Evolutionary conservation across 2,113 vertebrate species (phyloP).

Genomic region (Corapipo altera): DNA sequence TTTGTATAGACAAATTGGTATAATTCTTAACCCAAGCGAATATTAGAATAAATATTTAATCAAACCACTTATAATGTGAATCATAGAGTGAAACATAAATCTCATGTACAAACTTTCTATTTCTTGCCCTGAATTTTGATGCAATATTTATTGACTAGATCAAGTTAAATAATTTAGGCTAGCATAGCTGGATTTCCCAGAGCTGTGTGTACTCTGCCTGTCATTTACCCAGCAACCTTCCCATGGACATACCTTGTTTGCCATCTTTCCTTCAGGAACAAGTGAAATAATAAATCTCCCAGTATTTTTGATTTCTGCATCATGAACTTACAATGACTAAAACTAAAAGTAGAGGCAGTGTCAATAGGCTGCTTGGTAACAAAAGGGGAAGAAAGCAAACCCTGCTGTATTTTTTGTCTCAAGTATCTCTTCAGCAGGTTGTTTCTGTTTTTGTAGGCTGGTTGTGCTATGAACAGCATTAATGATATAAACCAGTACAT

Average conservation of each 20-base stretch:
- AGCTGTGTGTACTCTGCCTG: background rate
- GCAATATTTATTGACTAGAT: conserved; percentile 65
- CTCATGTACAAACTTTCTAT: conserved; percentile 63
- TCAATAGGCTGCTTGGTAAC: background rate
- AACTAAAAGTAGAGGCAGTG: background rate
- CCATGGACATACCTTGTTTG: background rate
- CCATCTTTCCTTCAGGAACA: background rate
- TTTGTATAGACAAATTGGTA: conserved; percentile 37
- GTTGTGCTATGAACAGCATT: background rate
- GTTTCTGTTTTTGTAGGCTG: background rate
- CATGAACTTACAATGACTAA: background rate
- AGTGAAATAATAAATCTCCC: background rate
- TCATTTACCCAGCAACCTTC: background rate
- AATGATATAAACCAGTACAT: background rate
- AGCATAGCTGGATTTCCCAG: conserved; percentile 6
- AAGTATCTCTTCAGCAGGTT: background rate
- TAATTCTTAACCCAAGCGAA: conserved; percentile 56
- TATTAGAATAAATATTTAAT: conserved; percentile 76
- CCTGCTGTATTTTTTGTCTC: background rate
- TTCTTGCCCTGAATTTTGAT: conserved; percentile 48
- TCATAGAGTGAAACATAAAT: conserved; percentile 65
- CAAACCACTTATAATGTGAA: conserved; percentile 51
- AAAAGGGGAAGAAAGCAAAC: background rate
- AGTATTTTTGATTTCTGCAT: background rate
- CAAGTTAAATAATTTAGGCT: conserved; percentile 39